Evolutionary conservation across 2,888 invertebrate genomes (phyloP).

Genomic region (Anorthoa munda): DNA sequence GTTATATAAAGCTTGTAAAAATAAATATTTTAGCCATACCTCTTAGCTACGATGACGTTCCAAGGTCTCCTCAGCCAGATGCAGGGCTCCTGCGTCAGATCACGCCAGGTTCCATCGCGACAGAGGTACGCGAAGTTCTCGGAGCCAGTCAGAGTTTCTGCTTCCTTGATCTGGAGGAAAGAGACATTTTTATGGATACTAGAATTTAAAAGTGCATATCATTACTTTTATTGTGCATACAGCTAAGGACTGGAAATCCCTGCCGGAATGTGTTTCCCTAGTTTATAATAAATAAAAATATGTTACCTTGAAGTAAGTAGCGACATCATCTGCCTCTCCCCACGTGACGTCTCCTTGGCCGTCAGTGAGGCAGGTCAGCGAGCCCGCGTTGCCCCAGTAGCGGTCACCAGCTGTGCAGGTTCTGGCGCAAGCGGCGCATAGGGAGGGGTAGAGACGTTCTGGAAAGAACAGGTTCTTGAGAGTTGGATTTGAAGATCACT

Average conservation of each 20-base stretch:
- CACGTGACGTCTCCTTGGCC: constrained; percentile 96
- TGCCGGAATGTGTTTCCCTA: too few species aligned
- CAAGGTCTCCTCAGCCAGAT: constrained; percentile 95
- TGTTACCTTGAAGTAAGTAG: constrained; percentile 92
- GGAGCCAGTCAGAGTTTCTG: not conserved
- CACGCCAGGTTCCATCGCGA: constrained; percentile 93
- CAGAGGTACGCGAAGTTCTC: constrained; percentile 93
- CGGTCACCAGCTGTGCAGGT: constrained; percentile 93
- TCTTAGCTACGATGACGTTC: constrained; percentile 93
- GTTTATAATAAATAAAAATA: too few species aligned
- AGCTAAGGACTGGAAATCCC: too few species aligned
- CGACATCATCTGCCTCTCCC: constrained; percentile 94
- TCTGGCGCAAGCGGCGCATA: constrained; percentile 93
- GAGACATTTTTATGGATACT: not conserved
- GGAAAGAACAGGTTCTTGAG: constrained; percentile 9
- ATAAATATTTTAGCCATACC: constrained; percentile 78
- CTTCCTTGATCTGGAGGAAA: constrained; percentile 28
- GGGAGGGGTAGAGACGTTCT: constrained; percentile 91
- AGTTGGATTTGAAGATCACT: too few species aligned
- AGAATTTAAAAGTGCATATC: not conserved
- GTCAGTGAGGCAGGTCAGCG: constrained; percentile 94
- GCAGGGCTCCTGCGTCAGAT: constrained; percentile 91
- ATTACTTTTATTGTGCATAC: too few species aligned
- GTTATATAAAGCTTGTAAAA: too few species aligned
- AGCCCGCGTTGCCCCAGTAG: constrained; percentile 96